Percentiles rank a stretch among this genome's conserved stretches.
phyloP scores from a whole-genome alignment of 2,888 invertebrate species.

The Eupeodes latifasciatus region DNA sequence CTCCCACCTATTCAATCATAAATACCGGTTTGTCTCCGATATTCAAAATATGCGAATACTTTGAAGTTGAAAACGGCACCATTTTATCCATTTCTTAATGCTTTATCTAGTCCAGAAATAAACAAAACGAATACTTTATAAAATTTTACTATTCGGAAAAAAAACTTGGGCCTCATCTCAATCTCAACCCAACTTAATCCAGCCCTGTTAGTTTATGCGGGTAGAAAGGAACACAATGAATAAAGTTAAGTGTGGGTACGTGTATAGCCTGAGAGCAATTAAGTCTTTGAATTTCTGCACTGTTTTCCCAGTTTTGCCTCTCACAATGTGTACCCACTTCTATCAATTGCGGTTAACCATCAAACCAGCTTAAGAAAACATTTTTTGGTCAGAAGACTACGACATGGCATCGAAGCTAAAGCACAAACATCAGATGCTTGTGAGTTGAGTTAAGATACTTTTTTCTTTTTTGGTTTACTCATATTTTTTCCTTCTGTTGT shows the following conservation, averaged over 20 bases:
- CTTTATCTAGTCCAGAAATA: too few relatives aligned
- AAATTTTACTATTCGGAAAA: too few relatives aligned
- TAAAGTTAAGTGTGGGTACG: not conserved
- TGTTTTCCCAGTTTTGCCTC: conserved; percentile 32
- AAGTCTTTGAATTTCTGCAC: conserved; percentile 54
- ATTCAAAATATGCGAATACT: too few relatives aligned
- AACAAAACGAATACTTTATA: too few relatives aligned
- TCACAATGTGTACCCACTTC: not conserved
- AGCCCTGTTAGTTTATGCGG: not conserved
- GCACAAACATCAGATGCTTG: conserved; percentile 38
- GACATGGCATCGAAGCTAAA: conserved; percentile 63
- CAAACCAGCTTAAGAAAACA: conserved; percentile 36
- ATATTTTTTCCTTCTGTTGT: conserved; percentile 12
- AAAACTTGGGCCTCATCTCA: too few relatives aligned
- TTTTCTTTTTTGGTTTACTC: not conserved
- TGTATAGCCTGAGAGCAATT: not conserved
- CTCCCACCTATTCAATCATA: too few relatives aligned
- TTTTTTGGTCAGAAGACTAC: conserved; percentile 59
- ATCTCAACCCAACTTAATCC: not conserved
- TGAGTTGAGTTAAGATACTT: conserved; percentile 32
- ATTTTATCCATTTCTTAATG: too few relatives aligned
- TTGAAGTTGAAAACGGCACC: too few relatives aligned
- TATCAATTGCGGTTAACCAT: not conserved
- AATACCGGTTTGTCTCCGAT: too few relatives aligned
- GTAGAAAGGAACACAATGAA: not conserved